A percentile compares a stretch with the other conserved stretches of the same genome.
phyloP scores from a whole-genome alignment of 2,797 vertebrate species.

The Coilia nasus region DNA sequence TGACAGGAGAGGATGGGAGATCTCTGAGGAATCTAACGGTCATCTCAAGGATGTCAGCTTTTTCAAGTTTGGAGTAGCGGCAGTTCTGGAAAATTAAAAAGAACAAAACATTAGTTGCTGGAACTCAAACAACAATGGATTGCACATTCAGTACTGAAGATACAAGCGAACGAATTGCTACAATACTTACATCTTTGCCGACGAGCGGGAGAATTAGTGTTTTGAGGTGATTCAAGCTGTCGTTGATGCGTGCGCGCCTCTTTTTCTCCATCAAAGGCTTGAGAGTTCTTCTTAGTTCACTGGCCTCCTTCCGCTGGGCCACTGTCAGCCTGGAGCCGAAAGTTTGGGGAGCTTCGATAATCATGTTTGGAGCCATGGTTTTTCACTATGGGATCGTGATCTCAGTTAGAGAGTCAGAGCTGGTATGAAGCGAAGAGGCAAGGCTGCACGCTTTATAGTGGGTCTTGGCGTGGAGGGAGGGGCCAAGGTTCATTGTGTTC shows the following conservation, averaged over 20 bases:
- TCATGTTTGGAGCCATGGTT: conserved; percentile 72
- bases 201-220: conserved; percentile 83
- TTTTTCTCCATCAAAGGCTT: conserved; percentile 82
- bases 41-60: conserved; percentile 90
- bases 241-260: conserved; percentile 86
- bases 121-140: neutral
- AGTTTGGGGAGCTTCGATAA: conserved; percentile 57
- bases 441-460: conserved; percentile 70
- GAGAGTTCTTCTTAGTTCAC: conserved; percentile 85
- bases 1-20: conserved; percentile 63
- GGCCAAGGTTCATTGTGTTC: conserved; percentile 53
- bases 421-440: conserved; percentile 45
- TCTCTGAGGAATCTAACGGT: conserved; percentile 86
- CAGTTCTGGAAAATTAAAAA: conserved; percentile 67
- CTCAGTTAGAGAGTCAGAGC: conserved; percentile 49
- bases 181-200: conserved; percentile 75
- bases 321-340: conserved; percentile 69
- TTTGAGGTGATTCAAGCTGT: conserved; percentile 83
- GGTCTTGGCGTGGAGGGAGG: conserved; percentile 68
- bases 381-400: conserved; percentile 43
- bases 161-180: neutral
- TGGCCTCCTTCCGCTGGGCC: conserved; percentile 77
- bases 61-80: conserved; percentile 85
- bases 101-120: neutral
- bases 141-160: neutral